Conservation (phyloP, 2,797 vertebrate species). For the Urocyon cinereoargenteus region DNA sequence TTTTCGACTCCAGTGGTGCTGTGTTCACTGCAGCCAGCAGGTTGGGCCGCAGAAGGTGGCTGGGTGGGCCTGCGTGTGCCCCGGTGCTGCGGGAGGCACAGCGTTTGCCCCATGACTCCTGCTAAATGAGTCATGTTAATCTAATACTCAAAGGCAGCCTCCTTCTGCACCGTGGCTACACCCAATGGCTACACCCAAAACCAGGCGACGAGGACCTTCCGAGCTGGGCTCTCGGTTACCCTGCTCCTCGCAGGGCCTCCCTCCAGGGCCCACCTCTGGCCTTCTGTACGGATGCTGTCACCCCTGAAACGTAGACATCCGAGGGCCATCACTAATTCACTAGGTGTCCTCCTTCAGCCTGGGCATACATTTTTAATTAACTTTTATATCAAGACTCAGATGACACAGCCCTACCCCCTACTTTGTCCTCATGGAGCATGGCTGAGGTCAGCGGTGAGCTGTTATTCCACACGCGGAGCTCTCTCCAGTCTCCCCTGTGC, state of each 20-base stretch:
- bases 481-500: neutral
- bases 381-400: conserved; percentile 72
- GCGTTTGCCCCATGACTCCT: neutral
- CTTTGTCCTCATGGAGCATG: neutral
- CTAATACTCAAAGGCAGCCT: neutral
- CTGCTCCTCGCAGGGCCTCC: neutral
- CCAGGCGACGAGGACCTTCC: neutral
- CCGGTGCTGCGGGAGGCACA: neutral
- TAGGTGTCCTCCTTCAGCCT: conserved; percentile 62
- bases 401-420: conserved; percentile 70
- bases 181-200: neutral
- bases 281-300: neutral
- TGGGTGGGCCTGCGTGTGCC: neutral
- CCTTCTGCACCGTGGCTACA: neutral
- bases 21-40: neutral
- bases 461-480: conserved; percentile 49
- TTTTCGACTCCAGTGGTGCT: fast-evolving
- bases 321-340: conserved; percentile 80
- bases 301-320: neutral
- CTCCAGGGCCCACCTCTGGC: neutral
- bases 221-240: neutral
- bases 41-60: neutral
- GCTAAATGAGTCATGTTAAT: neutral
- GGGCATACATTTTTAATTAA: conserved; percentile 78
- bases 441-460: conserved; percentile 31